Base-by-base conservation (phyloP, 53 echinoderm and acorn worm species). In the Glandiceps talaboti region DNA sequence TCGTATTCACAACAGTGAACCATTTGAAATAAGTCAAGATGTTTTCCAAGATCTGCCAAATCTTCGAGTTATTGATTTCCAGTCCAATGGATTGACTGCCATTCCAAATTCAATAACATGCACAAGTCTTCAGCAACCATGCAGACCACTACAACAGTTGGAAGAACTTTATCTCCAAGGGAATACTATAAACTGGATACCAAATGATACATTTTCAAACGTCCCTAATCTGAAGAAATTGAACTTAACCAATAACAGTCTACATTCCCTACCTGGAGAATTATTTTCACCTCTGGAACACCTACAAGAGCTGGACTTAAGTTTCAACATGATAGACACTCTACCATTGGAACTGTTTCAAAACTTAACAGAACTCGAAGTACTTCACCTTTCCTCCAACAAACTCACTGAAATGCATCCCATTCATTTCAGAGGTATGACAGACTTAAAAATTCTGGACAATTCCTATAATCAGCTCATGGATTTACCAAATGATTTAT, bases 111-210 rank as follows among this genome's bases (percentile, higher is more conserved):
- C 79, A 1, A 32, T 86, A 20, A 78, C 74, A 1, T 74, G 77
- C 27, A n/a, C 1, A 33, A 77, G 20, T 31, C 14, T 29, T 64
- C 6, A 73, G 14, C 79, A 82, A 32, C 28, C 86, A 77, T n/a
- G 81, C 32, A 74, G 74, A 14, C 31, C 20, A 45, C 64, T 20
- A 6, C 6, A 20, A 6, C 6, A 20, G 20, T 20, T 45, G 64
- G 64, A 45, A 28, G 64, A 32, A 27, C 73, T 87, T 32, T 64
- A 85, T 45, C 74, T 87, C 14, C 72, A 75, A 0, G 26, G 28
- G 27, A 90, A 90, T 73, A 10, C 0, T 0, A 84, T 90, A 32
- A 28, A 72, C 1, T 28, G 77, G 1, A 77, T 86, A 29, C 84
- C 82, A 14, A 73, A 12, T 1, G 32, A 76, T 14, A 64, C 87